phyloP scores from a whole-genome alignment of 2,888 invertebrate genomes.

The Stenichneumon culpator region DNA sequence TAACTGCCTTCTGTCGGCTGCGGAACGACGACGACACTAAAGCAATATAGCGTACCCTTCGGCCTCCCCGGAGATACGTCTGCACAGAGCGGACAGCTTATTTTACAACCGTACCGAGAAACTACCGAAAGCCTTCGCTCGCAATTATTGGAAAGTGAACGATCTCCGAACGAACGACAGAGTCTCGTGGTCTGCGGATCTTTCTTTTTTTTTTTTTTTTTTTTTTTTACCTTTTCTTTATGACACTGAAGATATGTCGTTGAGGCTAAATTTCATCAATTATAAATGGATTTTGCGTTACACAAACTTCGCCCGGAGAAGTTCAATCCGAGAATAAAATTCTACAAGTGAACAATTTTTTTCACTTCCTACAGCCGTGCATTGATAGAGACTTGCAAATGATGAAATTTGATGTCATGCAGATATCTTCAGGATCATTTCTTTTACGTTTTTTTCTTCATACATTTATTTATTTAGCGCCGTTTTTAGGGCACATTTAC shows the following conservation, averaged over 20 bases:
- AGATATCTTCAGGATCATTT: too few relatives aligned
- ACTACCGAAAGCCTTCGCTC: conserved; percentile 28
- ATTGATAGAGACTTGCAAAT: too few relatives aligned
- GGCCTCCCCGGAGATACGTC: not conserved
- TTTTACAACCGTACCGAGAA: conserved; percentile 54
- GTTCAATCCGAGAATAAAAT: too few relatives aligned
- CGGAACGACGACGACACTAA: conserved; percentile 46
- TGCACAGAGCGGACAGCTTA: not conserved
- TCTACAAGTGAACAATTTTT: too few relatives aligned
- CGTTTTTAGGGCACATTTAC: too few relatives aligned
- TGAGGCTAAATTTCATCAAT: too few relatives aligned
- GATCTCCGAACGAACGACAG: conserved; percentile 22
- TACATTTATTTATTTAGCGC: too few relatives aligned
- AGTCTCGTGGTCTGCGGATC: not conserved
- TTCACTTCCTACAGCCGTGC: too few relatives aligned
- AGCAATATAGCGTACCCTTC: conserved; percentile 40
- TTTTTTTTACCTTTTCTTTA: not conserved
- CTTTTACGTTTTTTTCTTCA: too few relatives aligned
- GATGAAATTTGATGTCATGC: too few relatives aligned
- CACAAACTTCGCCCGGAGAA: too few relatives aligned
- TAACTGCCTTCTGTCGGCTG: conserved; percentile 6
- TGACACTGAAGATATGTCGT: not conserved
- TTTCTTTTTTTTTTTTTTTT: not conserved
- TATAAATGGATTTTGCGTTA: too few relatives aligned
- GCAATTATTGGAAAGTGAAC: conserved; percentile 55